Conservation (phyloP, 2,113 vertebrate species). For the Siniperca chuatsi region DNA sequence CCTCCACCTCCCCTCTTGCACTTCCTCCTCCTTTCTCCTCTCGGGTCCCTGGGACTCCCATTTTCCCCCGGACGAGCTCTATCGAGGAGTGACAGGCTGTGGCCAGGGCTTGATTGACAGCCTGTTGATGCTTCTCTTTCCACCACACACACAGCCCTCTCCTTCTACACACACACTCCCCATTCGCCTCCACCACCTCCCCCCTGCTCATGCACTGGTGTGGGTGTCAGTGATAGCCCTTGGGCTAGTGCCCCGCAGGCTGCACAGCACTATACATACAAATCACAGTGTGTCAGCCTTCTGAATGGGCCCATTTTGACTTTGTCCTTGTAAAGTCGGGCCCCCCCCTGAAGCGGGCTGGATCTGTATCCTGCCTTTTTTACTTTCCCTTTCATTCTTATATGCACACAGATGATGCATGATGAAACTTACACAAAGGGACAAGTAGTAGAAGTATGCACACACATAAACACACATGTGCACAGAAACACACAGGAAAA, state of each 20-base stretch:
- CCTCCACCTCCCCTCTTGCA: slow-evolving; percentile 33
- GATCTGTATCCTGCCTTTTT: slow-evolving; percentile 72
- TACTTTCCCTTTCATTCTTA: slow-evolving; percentile 67
- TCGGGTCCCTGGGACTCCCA: slow-evolving; percentile 74
- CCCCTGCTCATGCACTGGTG: slow-evolving; percentile 60
- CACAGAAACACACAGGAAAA: slow-evolving; percentile 45
- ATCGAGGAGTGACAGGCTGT: slow-evolving; percentile 76
- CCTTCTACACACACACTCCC: slow-evolving; percentile 16
- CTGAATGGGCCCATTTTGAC: slow-evolving; percentile 82
- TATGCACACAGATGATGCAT: slow-evolving; percentile 35
- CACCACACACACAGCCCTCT: slow-evolving; percentile 10
- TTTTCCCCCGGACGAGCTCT: slow-evolving; percentile 68
- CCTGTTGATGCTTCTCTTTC: slow-evolving; percentile 77
- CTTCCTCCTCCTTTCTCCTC: slow-evolving; percentile 63
- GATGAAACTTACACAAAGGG: slow-evolving; percentile 52
- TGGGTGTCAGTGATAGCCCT: slow-evolving; percentile 76
- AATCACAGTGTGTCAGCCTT: slow-evolving; percentile 77
- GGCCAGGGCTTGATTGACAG: slow-evolving; percentile 79
- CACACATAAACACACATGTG: slow-evolving; percentile 19
- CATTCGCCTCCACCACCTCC: slow-evolving; percentile 40
- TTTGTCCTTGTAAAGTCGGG: slow-evolving; percentile 80
- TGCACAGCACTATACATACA: slow-evolving; percentile 77
- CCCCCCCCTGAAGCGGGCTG: slow-evolving; percentile 70
- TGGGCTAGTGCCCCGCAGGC: slow-evolving; percentile 79
- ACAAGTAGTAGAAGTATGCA: slow-evolving; percentile 9